phyloP scores from a whole-genome alignment of 2,888 invertebrate species.

The Acronicta psi region DNA sequence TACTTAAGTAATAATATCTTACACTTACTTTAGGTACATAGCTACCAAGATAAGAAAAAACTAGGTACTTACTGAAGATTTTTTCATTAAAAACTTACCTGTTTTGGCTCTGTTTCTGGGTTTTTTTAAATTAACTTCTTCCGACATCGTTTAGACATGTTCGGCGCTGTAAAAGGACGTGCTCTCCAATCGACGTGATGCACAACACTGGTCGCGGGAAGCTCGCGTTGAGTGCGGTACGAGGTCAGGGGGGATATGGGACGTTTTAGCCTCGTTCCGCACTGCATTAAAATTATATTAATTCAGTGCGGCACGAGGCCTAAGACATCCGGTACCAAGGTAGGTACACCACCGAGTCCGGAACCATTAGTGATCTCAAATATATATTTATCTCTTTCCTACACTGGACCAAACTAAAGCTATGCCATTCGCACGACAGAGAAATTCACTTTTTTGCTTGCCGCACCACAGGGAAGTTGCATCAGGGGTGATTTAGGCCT shows the following conservation, averaged over 20 bases:
- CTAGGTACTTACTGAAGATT: conserved; percentile 18
- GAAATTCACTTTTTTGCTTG: conserved; percentile 9
- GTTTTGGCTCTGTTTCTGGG: conserved; percentile 27
- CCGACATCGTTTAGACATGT: conserved; percentile 16
- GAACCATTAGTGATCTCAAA: conserved; percentile 35
- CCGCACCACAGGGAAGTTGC: conserved; percentile 12
- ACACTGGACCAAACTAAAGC: conserved; percentile 13
- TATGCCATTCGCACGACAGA: conserved; percentile 15
- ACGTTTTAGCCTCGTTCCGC: conserved; percentile 38
- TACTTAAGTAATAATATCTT: conserved; percentile 30
- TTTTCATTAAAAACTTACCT: not conserved
- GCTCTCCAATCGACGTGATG: conserved; percentile 21
- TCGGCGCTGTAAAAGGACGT: conserved; percentile 18
- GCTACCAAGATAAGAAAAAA: conserved; percentile 36
- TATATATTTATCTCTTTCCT: conserved; percentile 19
- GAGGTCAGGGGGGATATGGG: conserved; percentile 27
- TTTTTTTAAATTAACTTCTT: conserved; percentile 21
- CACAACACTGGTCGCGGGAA: conserved; percentile 14
- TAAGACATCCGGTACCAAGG: conserved; percentile 46
- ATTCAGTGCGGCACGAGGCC: conserved; percentile 2
- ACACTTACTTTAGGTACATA: conserved; percentile 36
- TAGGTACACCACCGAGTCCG: conserved; percentile 33
- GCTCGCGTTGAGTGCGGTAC: conserved; percentile 38
- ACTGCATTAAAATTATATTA: conserved; percentile 38
- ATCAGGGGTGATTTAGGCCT: not conserved